Percentiles rank a stretch among this genome's conserved stretches.
phyloP scores from a whole-genome alignment of 2,888 invertebrate species.

The Ophion ellenae region DNA sequence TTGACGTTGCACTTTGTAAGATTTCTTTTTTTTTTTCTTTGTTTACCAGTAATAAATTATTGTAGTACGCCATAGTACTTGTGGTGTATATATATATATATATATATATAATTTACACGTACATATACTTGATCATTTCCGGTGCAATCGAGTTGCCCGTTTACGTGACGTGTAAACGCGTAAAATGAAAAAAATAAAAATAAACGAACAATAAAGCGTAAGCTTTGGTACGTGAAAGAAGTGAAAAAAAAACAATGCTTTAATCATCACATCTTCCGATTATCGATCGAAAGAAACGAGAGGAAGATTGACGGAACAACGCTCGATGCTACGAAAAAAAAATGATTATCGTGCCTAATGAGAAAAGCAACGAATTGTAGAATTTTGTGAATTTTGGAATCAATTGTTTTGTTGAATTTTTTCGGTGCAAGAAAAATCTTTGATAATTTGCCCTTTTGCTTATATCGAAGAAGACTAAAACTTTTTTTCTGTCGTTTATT shows the following conservation, averaged over 20 bases:
- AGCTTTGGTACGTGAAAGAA: not conserved
- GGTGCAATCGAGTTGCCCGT: conserved; percentile 44
- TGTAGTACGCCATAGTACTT: conserved; percentile 69
- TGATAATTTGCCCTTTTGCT: conserved; percentile 75
- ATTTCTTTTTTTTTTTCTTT: conserved; percentile 59
- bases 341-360: conserved; percentile 63
- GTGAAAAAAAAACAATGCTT: not conserved
- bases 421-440: too few species aligned
- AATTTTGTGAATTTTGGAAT: not conserved
- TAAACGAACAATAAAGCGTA: conserved; percentile 2
- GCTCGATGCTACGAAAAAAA: conserved; percentile 45
- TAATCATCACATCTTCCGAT: not conserved
- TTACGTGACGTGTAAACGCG: conserved; percentile 24
- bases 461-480: not conserved
- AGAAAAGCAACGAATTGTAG: conserved; percentile 67
- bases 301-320: not conserved
- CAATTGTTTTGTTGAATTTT: too few species aligned
- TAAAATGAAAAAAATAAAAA: conserved; percentile 23
- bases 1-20: conserved; percentile 69
- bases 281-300: not conserved
- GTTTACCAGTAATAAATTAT: conserved; percentile 77
- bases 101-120: not conserved
- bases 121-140: conserved; percentile 55
- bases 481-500: too few species aligned
- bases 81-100: conserved; percentile 70